A percentile compares a stretch with the other conserved stretches of the same genome.
Evolutionary conservation across 2,888 invertebrate genomes (phyloP).

Genomic region (Acholoe squamosa): DNA sequence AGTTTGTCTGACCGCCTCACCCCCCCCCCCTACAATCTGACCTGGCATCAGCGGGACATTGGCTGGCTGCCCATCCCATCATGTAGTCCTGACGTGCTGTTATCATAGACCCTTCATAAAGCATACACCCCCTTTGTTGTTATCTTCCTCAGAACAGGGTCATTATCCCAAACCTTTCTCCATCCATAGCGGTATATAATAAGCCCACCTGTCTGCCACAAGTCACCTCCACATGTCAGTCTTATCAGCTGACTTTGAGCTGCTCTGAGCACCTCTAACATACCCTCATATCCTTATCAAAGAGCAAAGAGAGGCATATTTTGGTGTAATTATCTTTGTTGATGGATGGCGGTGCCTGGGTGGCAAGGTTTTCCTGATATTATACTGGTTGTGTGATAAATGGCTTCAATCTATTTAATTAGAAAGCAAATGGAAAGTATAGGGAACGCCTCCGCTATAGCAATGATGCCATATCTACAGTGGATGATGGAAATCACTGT

Average conservation of each 20-base stretch:
- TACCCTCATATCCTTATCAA: neutral
- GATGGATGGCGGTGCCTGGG: neutral
- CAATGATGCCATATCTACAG: too few species aligned
- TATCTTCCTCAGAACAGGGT: slow-evolving; percentile 5
- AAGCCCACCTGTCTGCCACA: slow-evolving; percentile 35
- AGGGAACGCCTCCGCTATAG: too few species aligned
- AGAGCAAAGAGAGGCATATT: neutral
- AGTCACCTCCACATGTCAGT: neutral
- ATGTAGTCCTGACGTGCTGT: neutral
- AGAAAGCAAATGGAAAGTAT: too few species aligned
- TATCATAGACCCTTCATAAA: neutral
- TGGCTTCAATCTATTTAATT: too few species aligned
- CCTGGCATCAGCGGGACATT: neutral
- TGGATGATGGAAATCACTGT: too few species aligned
- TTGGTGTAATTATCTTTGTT: neutral
- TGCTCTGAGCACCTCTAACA: neutral
- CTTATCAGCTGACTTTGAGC: slow-evolving; percentile 14
- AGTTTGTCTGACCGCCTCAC: neutral
- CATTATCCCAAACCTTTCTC: neutral
- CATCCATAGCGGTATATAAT: neutral
- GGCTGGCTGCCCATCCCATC: neutral
- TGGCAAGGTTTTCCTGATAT: too few species aligned
- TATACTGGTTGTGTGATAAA: too few species aligned
- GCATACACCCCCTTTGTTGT: slow-evolving; percentile 1
- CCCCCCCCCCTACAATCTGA: neutral